Conservation (phyloP, 2,113 vertebrate genomes). For the Brachyistius frenatus region DNA sequence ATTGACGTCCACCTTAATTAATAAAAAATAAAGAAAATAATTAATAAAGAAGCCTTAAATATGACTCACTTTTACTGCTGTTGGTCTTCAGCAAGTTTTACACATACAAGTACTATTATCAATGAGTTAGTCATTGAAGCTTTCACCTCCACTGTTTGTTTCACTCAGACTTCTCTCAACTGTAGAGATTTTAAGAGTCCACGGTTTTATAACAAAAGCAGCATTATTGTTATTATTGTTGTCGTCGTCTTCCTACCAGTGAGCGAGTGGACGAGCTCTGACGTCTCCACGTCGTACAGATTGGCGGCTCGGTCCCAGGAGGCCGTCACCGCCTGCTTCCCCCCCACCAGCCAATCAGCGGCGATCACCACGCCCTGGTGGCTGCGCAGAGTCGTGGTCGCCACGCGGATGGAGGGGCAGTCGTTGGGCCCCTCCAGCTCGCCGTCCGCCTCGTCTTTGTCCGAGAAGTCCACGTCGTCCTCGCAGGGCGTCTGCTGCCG, state of each 20-base stretch:
- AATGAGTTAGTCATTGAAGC: too few species aligned
- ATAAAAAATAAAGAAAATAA: too few species aligned
- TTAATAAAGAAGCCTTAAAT: too few species aligned
- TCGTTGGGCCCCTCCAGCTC: conserved; percentile 91
- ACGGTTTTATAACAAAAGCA: too few species aligned
- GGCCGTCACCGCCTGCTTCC: conserved; percentile 95
- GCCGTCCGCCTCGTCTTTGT: conserved; percentile 92
- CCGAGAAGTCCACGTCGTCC: conserved; percentile 92
- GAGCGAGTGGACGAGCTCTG: conserved; percentile 95
- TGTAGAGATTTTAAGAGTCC: too few species aligned
- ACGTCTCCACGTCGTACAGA: conserved; percentile 96
- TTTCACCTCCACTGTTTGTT: too few species aligned
- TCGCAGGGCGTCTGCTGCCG: conserved; percentile 88
- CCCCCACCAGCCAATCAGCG: conserved; percentile 96
- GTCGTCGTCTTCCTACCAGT: conserved; percentile 84
- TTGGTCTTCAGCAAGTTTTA: too few species aligned
- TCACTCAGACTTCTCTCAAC: too few species aligned
- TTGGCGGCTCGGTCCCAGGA: conserved; percentile 97
- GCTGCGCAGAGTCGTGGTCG: conserved; percentile 92
- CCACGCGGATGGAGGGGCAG: conserved; percentile 89
- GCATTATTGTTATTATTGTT: too few species aligned
- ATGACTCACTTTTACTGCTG: too few species aligned
- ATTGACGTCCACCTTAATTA: too few species aligned
- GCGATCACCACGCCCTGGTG: conserved; percentile 98
- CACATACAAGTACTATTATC: too few species aligned